Conservation (phyloP, 2,113 vertebrate genomes). For the Paratilapia polleni region DNA sequence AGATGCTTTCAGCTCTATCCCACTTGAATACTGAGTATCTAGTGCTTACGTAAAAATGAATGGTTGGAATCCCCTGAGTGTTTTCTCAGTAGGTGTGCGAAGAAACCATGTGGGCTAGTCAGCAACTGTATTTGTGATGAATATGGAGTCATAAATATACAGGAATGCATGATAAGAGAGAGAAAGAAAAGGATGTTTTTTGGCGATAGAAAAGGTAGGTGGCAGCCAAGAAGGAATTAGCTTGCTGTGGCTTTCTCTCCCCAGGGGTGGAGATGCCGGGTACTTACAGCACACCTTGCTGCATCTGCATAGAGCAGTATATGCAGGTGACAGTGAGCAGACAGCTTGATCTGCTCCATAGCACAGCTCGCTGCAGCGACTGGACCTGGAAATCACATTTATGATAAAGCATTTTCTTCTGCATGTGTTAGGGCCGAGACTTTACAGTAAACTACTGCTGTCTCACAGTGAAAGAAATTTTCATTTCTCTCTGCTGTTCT, state of each 20-base stretch:
- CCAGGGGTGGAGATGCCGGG: neutral
- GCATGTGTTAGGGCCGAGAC: slow-evolving; percentile 22
- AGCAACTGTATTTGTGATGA: slow-evolving; percentile 18
- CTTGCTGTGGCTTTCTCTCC: slow-evolving; percentile 7
- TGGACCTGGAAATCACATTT: slow-evolving; percentile 54
- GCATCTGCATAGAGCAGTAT: slow-evolving; percentile 15
- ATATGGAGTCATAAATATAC: slow-evolving; percentile 30
- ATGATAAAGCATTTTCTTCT: slow-evolving; percentile 49
- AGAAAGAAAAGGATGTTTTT: neutral
- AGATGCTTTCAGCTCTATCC: slow-evolving; percentile 36
- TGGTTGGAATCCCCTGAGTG: slow-evolving; percentile 9
- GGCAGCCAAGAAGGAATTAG: slow-evolving; percentile 5
- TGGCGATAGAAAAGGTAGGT: neutral
- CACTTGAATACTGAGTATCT: slow-evolving; percentile 55
- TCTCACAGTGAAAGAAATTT: slow-evolving; percentile 15
- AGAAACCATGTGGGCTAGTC: slow-evolving; percentile 7
- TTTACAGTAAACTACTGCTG: slow-evolving; percentile 34
- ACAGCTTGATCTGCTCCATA: slow-evolving; percentile 23
- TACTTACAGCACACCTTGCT: slow-evolving; percentile 22
- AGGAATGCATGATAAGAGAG: neutral
- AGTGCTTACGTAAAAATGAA: neutral
- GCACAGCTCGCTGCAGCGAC: slow-evolving; percentile 31
- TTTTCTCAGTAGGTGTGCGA: neutral
- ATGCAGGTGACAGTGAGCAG: slow-evolving; percentile 23
- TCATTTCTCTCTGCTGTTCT: slow-evolving; percentile 13